phyloP scores from a whole-genome alignment of 2,797 vertebrate species.

The Acrossocheilus wenchowensis region DNA sequence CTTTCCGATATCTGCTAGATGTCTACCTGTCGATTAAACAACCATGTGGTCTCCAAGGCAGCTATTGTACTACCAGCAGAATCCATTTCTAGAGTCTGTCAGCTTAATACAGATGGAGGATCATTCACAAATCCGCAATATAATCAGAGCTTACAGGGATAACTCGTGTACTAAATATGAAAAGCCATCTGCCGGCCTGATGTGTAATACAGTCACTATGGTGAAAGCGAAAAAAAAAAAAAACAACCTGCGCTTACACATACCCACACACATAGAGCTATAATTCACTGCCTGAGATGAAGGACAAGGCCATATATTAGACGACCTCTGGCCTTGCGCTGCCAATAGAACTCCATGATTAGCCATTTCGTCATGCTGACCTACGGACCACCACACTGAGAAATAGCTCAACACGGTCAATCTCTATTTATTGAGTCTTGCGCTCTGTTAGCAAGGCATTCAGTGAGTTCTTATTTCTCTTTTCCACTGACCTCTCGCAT shows the following conservation, averaged over 20 bases:
- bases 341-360: conserved; percentile 63
- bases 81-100: conserved; percentile 40
- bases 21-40: conserved; percentile 38
- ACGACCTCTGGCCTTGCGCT: conserved; percentile 65
- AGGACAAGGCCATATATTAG: conserved; percentile 58
- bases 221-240: not conserved
- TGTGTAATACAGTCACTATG: conserved; percentile 14
- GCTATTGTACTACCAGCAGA: conserved; percentile 22
- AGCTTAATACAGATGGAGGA: conserved; percentile 39
- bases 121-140: conserved; percentile 48
- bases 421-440: conserved; percentile 45
- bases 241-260: conserved; percentile 12
- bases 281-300: conserved; percentile 35
- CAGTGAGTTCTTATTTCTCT: conserved; percentile 17
- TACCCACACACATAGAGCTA: conserved; percentile 18
- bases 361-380: conserved; percentile 44
- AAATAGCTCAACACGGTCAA: conserved; percentile 33
- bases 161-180: conserved; percentile 39
- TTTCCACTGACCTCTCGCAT: conserved; percentile 32
- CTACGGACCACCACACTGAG: conserved; percentile 21
- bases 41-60: conserved; percentile 15
- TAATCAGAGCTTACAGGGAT: conserved; percentile 47
- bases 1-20: conserved; percentile 40
- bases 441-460: conserved; percentile 25
- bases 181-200: conserved; percentile 32